These are phyloP conservation scores for Phrynocephalus versicolor DNA, from an alignment of 2,113 vertebrate genomes.

Conservation along the genomic window DNA sequence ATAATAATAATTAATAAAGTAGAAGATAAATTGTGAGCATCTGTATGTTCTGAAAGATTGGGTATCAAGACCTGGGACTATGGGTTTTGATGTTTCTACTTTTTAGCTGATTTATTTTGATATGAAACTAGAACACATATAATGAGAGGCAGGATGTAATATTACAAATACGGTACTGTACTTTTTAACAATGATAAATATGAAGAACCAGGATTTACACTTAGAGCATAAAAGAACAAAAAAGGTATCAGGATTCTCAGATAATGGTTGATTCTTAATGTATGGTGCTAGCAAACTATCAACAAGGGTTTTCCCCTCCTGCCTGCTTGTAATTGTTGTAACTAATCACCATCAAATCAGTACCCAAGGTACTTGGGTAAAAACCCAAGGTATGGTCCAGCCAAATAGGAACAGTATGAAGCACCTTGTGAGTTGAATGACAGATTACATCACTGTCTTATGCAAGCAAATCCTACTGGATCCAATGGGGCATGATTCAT, in stretches of 20 bases:
- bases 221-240: neutral
- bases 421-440: neutral
- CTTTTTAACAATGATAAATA: neutral
- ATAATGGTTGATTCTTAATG: neutral
- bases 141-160: no score
- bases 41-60: neutral
- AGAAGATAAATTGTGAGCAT: neutral
- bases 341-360: neutral
- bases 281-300: no score
- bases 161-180: no score
- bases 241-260: neutral
- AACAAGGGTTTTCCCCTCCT: neutral
- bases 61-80: neutral
- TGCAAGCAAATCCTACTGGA: neutral
- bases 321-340: neutral
- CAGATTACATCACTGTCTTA: neutral
- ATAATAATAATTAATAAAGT: no score
- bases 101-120: no score
- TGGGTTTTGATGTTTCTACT: no score
- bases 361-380: no score
- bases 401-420: neutral
- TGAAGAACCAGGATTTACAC: neutral
- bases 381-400: neutral
- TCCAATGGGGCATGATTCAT: neutral
- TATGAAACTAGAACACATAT: no score